Conservation (phyloP, 2,113 vertebrate species). For the Lontra canadensis region DNA sequence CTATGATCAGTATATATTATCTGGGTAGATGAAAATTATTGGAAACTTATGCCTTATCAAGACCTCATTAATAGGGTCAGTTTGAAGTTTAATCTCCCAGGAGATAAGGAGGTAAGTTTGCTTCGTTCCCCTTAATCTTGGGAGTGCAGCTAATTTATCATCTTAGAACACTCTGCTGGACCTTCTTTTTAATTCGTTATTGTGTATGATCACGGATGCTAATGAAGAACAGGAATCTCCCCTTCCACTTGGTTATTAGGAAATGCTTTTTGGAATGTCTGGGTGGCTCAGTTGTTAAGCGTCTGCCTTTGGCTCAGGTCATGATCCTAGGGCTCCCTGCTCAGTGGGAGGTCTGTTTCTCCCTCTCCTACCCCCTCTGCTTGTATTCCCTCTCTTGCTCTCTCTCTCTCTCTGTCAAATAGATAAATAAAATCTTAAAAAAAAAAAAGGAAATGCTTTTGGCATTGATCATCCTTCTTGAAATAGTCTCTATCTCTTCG, state of each 20-base stretch:
- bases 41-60: background rate
- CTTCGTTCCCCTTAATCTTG: background rate
- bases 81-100: background rate
- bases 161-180: background rate
- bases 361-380: too few species aligned
- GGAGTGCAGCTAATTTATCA: background rate
- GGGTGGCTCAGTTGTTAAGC: too few species aligned
- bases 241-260: background rate
- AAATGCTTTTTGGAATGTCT: background rate
- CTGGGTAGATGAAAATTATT: background rate
- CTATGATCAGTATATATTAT: background rate
- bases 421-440: too few species aligned
- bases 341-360: too few species aligned
- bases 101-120: background rate
- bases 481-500: background rate
- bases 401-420: too few species aligned
- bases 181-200: constrained; percentile 11
- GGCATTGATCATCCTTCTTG: background rate
- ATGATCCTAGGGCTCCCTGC: too few species aligned
- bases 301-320: too few species aligned
- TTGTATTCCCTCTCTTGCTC: too few species aligned
- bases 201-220: background rate
- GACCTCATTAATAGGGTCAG: background rate
- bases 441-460: background rate
- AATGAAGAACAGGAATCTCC: background rate